Conservation (phyloP, 2,113 vertebrate genomes). For the Nestor notabilis region DNA sequence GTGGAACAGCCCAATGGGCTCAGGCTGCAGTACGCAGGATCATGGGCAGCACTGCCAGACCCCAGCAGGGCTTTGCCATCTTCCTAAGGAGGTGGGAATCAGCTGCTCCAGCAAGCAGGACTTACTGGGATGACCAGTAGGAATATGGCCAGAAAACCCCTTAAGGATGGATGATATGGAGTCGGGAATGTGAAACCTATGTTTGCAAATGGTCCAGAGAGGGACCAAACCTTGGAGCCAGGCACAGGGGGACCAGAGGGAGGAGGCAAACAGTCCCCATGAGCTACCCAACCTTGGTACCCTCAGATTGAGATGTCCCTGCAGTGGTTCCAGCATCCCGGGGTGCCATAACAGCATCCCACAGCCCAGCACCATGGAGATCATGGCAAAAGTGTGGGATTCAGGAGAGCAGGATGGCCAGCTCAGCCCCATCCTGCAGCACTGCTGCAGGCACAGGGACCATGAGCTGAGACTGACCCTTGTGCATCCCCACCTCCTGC, state of each 20-base stretch:
- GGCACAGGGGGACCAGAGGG: not conserved
- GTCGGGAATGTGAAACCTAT: accelerated
- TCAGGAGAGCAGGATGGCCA: not conserved
- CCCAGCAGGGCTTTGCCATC: accelerated
- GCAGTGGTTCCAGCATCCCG: accelerated
- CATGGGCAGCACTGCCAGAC: not conserved
- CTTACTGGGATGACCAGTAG: not conserved
- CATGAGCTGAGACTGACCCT: not conserved
- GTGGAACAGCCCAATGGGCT: not conserved
- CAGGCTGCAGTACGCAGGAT: accelerated
- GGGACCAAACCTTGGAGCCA: accelerated
- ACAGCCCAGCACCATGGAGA: accelerated
- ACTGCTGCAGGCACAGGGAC: not conserved
- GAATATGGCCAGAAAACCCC: not conserved
- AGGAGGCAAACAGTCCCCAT: not conserved
- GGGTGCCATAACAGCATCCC: accelerated
- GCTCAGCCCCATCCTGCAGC: not conserved
- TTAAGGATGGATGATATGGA: not conserved
- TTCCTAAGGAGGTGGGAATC: not conserved
- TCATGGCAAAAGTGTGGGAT: not conserved
- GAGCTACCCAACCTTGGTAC: not conserved
- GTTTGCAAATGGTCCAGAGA: not conserved
- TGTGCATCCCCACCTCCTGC: not conserved
- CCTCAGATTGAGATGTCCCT: not conserved
- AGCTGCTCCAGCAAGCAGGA: not conserved